Evolutionary conservation across 2,888 invertebrate genomes (phyloP).

Genomic region (Tholera decimalis): DNA sequence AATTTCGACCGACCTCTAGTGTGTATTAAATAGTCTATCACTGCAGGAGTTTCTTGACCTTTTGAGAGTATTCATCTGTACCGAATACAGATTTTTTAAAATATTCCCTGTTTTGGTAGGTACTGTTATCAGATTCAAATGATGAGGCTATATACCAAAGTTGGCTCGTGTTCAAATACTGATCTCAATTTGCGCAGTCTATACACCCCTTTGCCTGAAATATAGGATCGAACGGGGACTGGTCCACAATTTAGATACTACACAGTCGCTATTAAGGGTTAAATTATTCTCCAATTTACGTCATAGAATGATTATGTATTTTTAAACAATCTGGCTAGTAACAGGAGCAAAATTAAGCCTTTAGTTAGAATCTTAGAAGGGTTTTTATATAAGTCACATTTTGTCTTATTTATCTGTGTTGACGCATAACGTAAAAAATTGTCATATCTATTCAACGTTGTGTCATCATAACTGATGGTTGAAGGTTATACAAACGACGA

Average conservation of each 20-base stretch:
- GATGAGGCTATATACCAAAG: slow-evolving; percentile 15
- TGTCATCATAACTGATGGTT: slow-evolving; percentile 50
- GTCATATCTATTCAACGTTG: slow-evolving; percentile 48
- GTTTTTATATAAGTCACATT: neutral
- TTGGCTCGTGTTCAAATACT: slow-evolving; percentile 63
- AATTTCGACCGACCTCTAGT: too few species aligned
- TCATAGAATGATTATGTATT: neutral
- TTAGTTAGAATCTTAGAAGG: neutral
- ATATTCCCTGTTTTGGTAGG: neutral
- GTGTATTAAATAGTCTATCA: too few species aligned
- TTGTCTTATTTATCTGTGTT: slow-evolving; percentile 18
- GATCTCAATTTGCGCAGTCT: slow-evolving; percentile 74
- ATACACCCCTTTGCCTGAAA: slow-evolving; percentile 74
- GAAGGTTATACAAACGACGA: slow-evolving; percentile 50
- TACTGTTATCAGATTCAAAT: slow-evolving; percentile 16
- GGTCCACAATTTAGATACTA: slow-evolving; percentile 65
- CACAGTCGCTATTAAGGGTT: slow-evolving; percentile 31
- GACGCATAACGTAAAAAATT: slow-evolving; percentile 45
- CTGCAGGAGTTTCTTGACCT: slow-evolving; percentile 1
- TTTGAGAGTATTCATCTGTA: neutral
- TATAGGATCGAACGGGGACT: slow-evolving; percentile 74
- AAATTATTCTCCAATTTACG: slow-evolving; percentile 39
- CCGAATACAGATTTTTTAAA: too few species aligned
- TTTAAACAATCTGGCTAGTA: neutral
- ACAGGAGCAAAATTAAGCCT: neutral